Evolutionary conservation across 2,888 invertebrate species (phyloP).

Genomic region (Lingula anatina): DNA sequence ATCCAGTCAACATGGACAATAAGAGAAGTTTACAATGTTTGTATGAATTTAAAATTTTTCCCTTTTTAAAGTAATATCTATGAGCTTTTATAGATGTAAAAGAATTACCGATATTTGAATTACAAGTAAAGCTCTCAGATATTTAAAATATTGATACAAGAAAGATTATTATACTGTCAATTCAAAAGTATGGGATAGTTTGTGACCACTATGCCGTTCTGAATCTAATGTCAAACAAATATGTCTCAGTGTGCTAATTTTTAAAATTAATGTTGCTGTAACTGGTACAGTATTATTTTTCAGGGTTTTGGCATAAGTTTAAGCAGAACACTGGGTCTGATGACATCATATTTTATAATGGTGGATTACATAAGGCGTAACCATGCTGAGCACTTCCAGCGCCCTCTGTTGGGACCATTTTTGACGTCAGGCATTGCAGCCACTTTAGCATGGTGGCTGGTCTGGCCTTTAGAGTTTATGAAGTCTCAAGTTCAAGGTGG

Average conservation of each 20-base stretch:
- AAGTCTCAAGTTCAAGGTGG: slow-evolving; percentile 47
- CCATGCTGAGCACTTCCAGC: slow-evolving; percentile 40
- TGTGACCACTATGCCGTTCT: too few relatives aligned
- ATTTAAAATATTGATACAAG: too few relatives aligned
- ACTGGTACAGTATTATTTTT: too few relatives aligned
- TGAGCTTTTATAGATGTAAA: not conserved
- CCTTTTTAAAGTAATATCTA: not conserved
- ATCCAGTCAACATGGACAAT: slow-evolving; percentile 39
- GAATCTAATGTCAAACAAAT: too few relatives aligned
- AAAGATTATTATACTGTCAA: too few relatives aligned
- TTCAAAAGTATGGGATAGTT: too few relatives aligned
- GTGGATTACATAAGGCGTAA: slow-evolving; percentile 44
- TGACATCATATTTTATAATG: slow-evolving; percentile 45
- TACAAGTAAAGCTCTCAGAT: too few relatives aligned
- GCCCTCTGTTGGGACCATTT: slow-evolving; percentile 43
- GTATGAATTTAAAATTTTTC: slow-evolving; percentile 5
- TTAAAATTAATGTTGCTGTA: too few relatives aligned
- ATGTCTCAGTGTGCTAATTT: too few relatives aligned
- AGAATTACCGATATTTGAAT: too few relatives aligned
- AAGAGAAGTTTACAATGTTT: slow-evolving; percentile 35
- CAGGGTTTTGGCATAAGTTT: slow-evolving; percentile 48
- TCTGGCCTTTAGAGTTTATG: slow-evolving; percentile 50
- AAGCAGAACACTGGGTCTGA: slow-evolving; percentile 40
- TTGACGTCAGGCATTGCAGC: slow-evolving; percentile 43
- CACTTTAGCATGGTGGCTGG: slow-evolving; percentile 47